Evolutionary conservation across 2,113 vertebrate species (phyloP).

Genomic region (Bujurquina vittata): DNA sequence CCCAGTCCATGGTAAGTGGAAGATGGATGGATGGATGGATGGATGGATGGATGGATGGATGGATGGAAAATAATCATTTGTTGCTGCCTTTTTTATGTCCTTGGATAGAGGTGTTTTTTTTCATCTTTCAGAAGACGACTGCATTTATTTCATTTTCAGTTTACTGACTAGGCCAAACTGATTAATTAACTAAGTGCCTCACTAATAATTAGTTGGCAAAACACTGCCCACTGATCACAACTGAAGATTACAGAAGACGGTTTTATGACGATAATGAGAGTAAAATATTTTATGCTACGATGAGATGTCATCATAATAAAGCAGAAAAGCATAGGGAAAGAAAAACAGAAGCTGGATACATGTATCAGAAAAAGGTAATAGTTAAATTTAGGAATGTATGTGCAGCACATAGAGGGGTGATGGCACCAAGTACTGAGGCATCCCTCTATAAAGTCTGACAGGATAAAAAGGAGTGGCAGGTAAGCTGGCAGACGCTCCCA

Average conservation of each 20-base stretch:
- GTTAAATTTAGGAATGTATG: not conserved
- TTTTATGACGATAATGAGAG: not conserved
- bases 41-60: too few relatives aligned
- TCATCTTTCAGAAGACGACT: not conserved
- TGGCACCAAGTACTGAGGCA: not conserved
- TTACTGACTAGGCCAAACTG: not conserved
- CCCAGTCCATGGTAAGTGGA: too few relatives aligned
- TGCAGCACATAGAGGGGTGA: not conserved
- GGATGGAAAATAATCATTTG: too few relatives aligned
- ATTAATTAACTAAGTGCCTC: not conserved
- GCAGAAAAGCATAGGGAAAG: not conserved
- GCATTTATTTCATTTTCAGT: not conserved
- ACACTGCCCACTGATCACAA: not conserved
- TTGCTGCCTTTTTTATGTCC: not conserved
- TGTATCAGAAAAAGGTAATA: not conserved
- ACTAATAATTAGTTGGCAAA: not conserved
- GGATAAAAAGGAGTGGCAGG: slow-evolving; percentile 7
- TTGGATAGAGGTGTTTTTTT: not conserved
- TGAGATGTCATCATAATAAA: not conserved
- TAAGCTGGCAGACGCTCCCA: slow-evolving; percentile 21
- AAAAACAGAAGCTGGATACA: not conserved
- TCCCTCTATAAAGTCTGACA: slow-evolving; percentile 18
- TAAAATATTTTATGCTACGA: not conserved
- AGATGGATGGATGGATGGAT: too few relatives aligned
- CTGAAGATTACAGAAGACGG: not conserved